Base-by-base conservation (phyloP, 2,888 invertebrate species). In the Teleiodes luculella region DNA sequence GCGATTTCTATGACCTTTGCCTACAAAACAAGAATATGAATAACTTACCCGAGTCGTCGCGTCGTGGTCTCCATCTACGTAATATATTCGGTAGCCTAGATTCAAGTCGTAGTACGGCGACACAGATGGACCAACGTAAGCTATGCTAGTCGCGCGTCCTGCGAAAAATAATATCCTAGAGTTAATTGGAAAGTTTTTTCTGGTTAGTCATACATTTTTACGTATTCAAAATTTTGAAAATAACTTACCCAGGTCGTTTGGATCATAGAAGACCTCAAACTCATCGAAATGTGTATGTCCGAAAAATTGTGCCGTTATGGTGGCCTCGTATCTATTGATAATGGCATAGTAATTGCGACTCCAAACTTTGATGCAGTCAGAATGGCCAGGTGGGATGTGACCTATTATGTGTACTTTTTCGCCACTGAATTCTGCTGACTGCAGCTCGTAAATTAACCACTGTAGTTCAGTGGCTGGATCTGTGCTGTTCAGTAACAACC, bases 341-440 rank as follows among this genome's bases (percentile, higher is more conserved):
- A 97, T 96, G 45, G 94, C 94, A 72, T 97, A 97, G 78, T 96
- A 97, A 83, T 98, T 98, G 62, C 97, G 93, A 4, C 98, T 97
- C 97, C 98, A 99, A 3, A 97, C 95, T 86, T 97, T 97, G 33
- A 98, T 84, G 71, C 98, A 98, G 78, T 97, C 97, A 0, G 95
- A 94, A 73, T 96, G 96, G 2, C 98, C 98, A 0, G 98, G 98
- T 0, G 98, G 98, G 67, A 98, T 98, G 76, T 99, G 99, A 0
- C 97, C 98, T 52, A 99, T 95, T n/a, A 99, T 95, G 72, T 98
- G 98, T 10, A 98, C 98, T 80, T 98, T 97, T 80, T 98, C 97
- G 11, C 95, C 95, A 63, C 95, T 96, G 76, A 96, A 95, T 82
- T 98, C 98, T 0, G 98, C 97, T 10, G 96, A 95, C 74, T 98